Conservation (phyloP, 2,888 invertebrate genomes). For the Amphimallon solstitiale region DNA sequence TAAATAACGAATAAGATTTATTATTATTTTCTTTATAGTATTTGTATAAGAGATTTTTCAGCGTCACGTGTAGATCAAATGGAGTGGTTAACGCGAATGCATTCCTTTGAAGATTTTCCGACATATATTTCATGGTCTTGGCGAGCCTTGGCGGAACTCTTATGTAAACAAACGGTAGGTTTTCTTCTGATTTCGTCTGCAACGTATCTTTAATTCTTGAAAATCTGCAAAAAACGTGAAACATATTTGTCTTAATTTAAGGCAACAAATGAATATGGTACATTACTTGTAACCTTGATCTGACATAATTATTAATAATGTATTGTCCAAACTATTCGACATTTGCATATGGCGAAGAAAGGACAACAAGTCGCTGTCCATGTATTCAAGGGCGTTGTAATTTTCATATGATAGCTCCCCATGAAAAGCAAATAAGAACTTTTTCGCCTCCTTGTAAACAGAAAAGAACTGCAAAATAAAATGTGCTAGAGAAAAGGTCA, state of each 20-base stretch:
- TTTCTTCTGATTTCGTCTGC: conserved; percentile 92
- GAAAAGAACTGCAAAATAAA: conserved; percentile 65
- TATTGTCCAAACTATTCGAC: conserved; percentile 76
- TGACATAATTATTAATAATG: conserved; percentile 87
- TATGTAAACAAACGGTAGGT: conserved; percentile 87
- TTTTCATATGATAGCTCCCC: conserved; percentile 89
- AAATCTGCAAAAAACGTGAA: conserved; percentile 73
- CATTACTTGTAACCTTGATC: conserved; percentile 88
- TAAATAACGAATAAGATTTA: too few species aligned
- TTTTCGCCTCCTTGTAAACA: conserved; percentile 74
- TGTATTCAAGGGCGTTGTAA: conserved; percentile 79
- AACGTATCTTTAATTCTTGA: conserved; percentile 82
- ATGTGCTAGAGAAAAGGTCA: too few species aligned
- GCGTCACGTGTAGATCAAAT: conserved; percentile 87
- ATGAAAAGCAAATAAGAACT: conserved; percentile 89
- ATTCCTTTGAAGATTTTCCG: conserved; percentile 73
- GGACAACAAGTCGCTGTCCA: conserved; percentile 76
- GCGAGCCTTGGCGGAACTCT: conserved; percentile 78
- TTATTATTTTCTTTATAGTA: background rate
- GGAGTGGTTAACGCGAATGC: conserved; percentile 80
- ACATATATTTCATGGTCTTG: conserved; percentile 68
- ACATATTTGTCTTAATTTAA: background rate
- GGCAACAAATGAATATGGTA: too few species aligned
- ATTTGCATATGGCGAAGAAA: conserved; percentile 73
- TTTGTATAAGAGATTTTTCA: conserved; percentile 74